These are phyloP conservation scores for Chascanopsetta lugubris DNA, from an alignment of 2,113 vertebrate species.

Conservation along the genomic window DNA sequence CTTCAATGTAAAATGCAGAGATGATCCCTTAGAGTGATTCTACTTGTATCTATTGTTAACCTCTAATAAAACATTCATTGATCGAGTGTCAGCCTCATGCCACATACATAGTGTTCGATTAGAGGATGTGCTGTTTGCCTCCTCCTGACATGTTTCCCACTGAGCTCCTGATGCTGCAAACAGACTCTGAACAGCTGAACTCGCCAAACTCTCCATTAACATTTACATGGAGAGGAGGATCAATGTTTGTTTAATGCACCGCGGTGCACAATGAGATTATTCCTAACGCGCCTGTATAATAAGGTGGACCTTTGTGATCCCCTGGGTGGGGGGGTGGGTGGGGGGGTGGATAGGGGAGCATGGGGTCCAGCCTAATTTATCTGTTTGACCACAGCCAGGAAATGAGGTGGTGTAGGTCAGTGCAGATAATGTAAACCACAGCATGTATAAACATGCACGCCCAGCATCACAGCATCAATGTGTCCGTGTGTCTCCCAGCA, in stretches of 20 bases:
- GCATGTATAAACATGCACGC: conserved; percentile 66
- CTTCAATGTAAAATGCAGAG: too few species aligned
- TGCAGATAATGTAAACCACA: conserved; percentile 32
- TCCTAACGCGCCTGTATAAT: conserved; percentile 28
- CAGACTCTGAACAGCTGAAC: conserved; percentile 48
- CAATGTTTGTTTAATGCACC: conserved; percentile 31
- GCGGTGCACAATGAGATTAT: conserved; percentile 35
- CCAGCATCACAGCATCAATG: conserved; percentile 26
- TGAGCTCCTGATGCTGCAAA: conserved; percentile 44
- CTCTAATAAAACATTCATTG: too few species aligned
- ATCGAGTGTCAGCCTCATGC: too few species aligned
- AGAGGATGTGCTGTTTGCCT: too few species aligned
- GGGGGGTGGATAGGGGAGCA: conserved; percentile 12
- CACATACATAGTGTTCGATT: too few species aligned
- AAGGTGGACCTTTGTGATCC: conserved; percentile 31
- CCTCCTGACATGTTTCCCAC: conserved; percentile 32
- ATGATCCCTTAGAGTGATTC: too few species aligned
- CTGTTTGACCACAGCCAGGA: conserved; percentile 35
- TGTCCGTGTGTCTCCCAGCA: conserved; percentile 32
- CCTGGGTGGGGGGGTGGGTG: neutral
- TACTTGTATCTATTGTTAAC: too few species aligned
- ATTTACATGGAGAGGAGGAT: conserved; percentile 32
- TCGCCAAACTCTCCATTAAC: conserved; percentile 36
- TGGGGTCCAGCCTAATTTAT: conserved; percentile 42
- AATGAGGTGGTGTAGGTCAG: conserved; percentile 49